phyloP scores from a whole-genome alignment of 1,140 invertebrate species.

The Ephestia elutella region DNA sequence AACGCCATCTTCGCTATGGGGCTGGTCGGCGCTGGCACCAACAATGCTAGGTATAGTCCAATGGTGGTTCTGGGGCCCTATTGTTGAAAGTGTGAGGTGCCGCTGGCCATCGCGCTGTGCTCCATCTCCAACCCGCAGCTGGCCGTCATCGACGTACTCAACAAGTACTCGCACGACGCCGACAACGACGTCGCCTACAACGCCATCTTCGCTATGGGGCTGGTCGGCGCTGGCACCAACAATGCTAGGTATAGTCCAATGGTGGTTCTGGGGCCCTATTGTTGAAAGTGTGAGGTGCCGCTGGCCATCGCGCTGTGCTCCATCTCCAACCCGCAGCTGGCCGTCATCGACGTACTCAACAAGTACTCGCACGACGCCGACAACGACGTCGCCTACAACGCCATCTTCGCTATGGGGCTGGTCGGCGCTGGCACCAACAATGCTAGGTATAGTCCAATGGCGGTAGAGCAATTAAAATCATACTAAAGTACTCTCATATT shows the following conservation, averaged over 20 bases:
- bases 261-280: no score
- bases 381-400: constrained; percentile 96
- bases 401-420: constrained; percentile 98
- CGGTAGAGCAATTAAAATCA: no score
- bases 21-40: constrained; percentile 79
- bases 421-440: constrained; percentile 76
- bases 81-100: constrained; percentile 96
- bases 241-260: constrained; percentile 67
- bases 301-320: constrained; percentile 96
- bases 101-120: constrained; percentile 94
- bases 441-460: no score
- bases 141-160: constrained; percentile 96
- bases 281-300: constrained; percentile 95
- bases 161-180: constrained; percentile 99
- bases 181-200: constrained; percentile 98
- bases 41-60: constrained; percentile 67
- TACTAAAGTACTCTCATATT: no score
- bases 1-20: constrained; percentile 99
- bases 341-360: constrained; percentile 97
- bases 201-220: constrained; percentile 98
- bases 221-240: constrained; percentile 79
- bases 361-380: constrained; percentile 99
- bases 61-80: no score
- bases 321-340: constrained; percentile 97
- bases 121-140: constrained; percentile 99